phyloP scores from a whole-genome alignment of 2,888 invertebrate species.

The Andrena bicolor region DNA sequence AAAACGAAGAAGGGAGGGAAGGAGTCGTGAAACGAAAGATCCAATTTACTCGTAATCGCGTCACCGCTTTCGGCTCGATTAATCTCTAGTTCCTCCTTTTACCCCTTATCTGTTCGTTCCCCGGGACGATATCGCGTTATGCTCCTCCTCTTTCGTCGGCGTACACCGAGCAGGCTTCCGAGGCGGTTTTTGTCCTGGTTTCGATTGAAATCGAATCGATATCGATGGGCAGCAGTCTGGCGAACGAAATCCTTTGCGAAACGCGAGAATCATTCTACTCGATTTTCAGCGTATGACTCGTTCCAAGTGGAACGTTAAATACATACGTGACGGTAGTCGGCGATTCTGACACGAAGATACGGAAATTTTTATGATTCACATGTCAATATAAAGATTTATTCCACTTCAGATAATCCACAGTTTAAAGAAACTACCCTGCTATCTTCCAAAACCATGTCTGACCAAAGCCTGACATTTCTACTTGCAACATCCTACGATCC shows the following conservation, averaged over 20 bases:
- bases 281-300: background rate
- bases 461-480: no score
- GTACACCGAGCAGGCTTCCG: slow-evolving; percentile 37
- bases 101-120: slow-evolving; percentile 46
- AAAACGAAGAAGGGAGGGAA: slow-evolving; percentile 15
- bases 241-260: background rate
- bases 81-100: slow-evolving; percentile 65
- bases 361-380: no score
- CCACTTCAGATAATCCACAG: no score
- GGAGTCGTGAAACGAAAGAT: slow-evolving; percentile 67
- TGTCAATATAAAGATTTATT: no score
- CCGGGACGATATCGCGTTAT: slow-evolving; percentile 52
- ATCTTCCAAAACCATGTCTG: no score
- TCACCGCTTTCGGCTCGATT: slow-evolving; percentile 73
- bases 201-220: slow-evolving; percentile 41
- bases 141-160: slow-evolving; percentile 42
- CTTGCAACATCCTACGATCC: no score
- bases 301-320: background rate
- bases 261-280: slow-evolving; percentile 5
- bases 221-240: slow-evolving; percentile 3
- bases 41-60: slow-evolving; percentile 75
- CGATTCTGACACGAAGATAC: no score
- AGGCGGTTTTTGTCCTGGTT: slow-evolving; percentile 11
- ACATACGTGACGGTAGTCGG: no score
- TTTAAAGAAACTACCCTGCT: no score